Evolutionary conservation across 2,113 vertebrate species (phyloP), one percentile per base, ranked within the genome.

Genomic region (Hyperopisus bebe): DNA sequence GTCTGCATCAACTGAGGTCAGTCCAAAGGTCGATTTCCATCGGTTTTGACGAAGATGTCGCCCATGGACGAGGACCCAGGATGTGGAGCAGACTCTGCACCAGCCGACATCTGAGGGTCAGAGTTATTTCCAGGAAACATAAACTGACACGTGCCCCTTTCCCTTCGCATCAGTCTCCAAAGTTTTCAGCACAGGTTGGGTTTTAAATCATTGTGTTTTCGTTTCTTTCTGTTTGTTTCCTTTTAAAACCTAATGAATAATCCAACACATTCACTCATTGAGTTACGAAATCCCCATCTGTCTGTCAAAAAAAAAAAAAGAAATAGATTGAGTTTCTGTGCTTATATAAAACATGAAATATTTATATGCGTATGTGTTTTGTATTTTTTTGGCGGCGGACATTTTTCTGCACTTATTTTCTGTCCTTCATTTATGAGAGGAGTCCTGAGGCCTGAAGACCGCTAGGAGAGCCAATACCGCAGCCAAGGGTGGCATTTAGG

Each of bases 351-450:
- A 39, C 87, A 90, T 96, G 89, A 96, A 96, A 96, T 94, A 96
- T 96, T 96, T 89, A 96, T 95, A 90, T 91, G 87, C 90, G 91
- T 93, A 92, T 93, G 94, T 93, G 92, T 91, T 93, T 94, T 91
- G 91, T 62, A 87, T 50, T 88, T 90, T 90, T 93, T 90, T 48
- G 93, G 93, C 92, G 88, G 86, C 88, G 89, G 95, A 96, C 95
- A 96, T 95, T 95, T 94, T 94, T 96, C 92, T 95, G 95, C 96
- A 96, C 96, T 95, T 94, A 94, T 91, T 91, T 88, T 95, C 94
- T 70, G n/a, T 96, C 92, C 93, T 93, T 95, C 96, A 96, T 96
- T 96, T 94, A 96, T 96, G 95, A 96, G 91, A 88, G 91, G 92
- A 55, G 85, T 50, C 13, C 90, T 84, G 90, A 89, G 91, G 95